A percentile compares a stretch with the other conserved stretches of the same genome.
These are phyloP conservation scores for Trichoplax adhaerens DNA, from an alignment of 37 sponge, comb jelly and placozoan genomes.

Conservation along the genomic window DNA sequence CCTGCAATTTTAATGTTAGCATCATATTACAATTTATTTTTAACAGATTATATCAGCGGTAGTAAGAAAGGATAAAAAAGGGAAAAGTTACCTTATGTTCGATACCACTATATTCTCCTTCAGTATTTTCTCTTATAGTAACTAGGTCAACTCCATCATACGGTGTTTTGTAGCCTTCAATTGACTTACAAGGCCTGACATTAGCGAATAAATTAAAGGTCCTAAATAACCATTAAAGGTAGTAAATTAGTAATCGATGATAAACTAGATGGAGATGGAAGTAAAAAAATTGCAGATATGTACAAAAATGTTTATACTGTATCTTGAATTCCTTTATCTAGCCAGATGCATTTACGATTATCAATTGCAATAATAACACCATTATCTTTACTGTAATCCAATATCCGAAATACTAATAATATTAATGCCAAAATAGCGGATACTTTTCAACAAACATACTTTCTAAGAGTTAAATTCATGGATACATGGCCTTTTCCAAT, in stretches of 20 bases:
- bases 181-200: constrained; percentile 75
- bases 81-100: constrained; percentile 73
- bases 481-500: constrained; percentile 96
- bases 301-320: no score
- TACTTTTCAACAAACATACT: constrained; percentile 7
- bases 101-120: constrained; percentile 96
- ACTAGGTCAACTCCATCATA: constrained; percentile 86
- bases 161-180: constrained; percentile 65
- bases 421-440: not conserved
- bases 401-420: not conserved
- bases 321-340: no score
- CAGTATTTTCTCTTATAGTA: constrained; percentile 97
- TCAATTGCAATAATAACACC: not conserved
- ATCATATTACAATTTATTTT: not conserved
- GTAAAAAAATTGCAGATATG: no score
- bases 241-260: no score
- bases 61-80: not conserved
- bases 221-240: constrained; percentile 5
- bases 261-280: no score
- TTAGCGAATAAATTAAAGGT: constrained; percentile 93
- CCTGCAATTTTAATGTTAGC: constrained; percentile 23
- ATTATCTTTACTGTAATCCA: not conserved
- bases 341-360: no score
- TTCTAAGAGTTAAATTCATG: constrained; percentile 86
- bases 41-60: not conserved